Evolutionary conservation across 2,888 invertebrate species (phyloP), one percentile per base, ranked within the genome.

Genomic region (Amphimallon solstitiale): DNA sequence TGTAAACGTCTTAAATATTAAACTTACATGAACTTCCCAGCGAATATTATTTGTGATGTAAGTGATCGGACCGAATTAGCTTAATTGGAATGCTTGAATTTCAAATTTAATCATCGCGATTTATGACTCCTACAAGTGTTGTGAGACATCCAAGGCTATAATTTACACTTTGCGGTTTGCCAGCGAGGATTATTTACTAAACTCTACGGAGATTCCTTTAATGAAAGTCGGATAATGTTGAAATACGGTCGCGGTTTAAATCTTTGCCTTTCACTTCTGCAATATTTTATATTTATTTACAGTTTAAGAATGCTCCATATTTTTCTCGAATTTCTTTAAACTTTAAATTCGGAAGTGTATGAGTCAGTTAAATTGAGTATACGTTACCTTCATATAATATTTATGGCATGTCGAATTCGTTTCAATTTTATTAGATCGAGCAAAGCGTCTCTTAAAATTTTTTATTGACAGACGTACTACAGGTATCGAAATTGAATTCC

Each of bases 71-170:
- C 40, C 43, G 56, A 56, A 56, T 56, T 56, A 56, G 43, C 56
- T 56, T 40, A 56, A 56, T 56, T 56, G 56, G 56, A 56, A 43
- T 56, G 56, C 43, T 56, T 56, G 56, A 56, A 56, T 56, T 56
- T 43, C 56, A 56, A 56, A 56, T 56, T 56, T 56, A 56, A 56
- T 56, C 56, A 56, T 29, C 9, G 43, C 56, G 56, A 56, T 56
- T 56, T 56, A 56, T 43, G 56, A 56, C 56, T 56, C 56, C 56
- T 56, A 56, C 56, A 56, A 56, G 56, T 56, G 56, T 43, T 56
- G 56, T 56, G 56, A 56, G 56, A 56, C 43, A 56, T 56, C 43
- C 56, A 15, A 21, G 40, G 43, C 56, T 23, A 43, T 56, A 56
- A 56, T 56, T 56, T 56, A 56, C 56, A 56, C 56, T 56, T 43